Base-by-base conservation (phyloP, 2,888 invertebrate genomes). In the Tiphia femorata region DNA sequence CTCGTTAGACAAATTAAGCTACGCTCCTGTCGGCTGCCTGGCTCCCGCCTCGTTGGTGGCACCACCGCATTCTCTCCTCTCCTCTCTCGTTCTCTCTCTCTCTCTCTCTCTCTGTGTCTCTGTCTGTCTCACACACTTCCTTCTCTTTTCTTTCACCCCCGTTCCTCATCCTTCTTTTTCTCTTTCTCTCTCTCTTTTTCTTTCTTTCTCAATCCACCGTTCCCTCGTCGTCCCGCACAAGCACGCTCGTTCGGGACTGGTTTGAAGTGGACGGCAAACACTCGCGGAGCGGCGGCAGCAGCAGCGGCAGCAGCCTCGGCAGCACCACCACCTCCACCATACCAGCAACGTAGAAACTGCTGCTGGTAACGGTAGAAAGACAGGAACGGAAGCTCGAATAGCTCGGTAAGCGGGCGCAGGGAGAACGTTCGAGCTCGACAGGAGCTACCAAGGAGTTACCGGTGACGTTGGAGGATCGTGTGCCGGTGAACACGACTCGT, bases 251-350 rank as follows among this genome's bases (percentile, higher is more conserved):
- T 78, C 79, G 76, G 77, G 77, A 77, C 81, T 78, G 74, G 75
- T 81, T 79, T 83, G 76, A 77, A 83, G 83, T 82, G 83, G 78
- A 80, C 80, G 80, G 83, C 81, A 82, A 83, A 83, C 83, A 83
- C 83, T 83, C 78, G 73, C 70, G 61, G 50, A 68, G 64, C 64
- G 58, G 69, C 63, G 58, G 64, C 58, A 67, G 67, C 50, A 48
- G 62, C 65, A 63, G 64, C 62, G 61, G 63, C 65, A 58, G 64
- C 58, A 58, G 49, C 58, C 43, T 64, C 55, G 58, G 62, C 48
- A 64, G 64, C 42, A 35, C 64, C 35, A 33, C 14, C 7, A 25
- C 25, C n/a, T 14, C 10, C 8, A 16, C 27, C 8, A 6, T 19
- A 57, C 49, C 57, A 62, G 60, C 64, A 57, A 54, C 53, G 14